phyloP scores from a whole-genome alignment of 2,113 vertebrate species.

The Eulemur rufifrons region DNA sequence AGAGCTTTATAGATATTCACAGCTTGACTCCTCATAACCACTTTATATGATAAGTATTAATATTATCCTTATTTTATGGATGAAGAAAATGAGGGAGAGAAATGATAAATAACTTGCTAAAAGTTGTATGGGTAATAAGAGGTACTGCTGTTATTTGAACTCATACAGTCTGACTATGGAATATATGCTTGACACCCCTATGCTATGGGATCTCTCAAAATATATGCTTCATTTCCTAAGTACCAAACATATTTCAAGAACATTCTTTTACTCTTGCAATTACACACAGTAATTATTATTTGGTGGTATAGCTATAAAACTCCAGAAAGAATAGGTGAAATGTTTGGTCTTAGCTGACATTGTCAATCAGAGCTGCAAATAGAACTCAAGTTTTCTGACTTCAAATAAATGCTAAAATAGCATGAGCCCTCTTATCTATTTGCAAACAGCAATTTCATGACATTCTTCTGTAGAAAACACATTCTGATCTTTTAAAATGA shows the following conservation, averaged over 20 bases:
- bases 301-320: not conserved
- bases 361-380: conserved; percentile 34
- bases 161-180: not conserved
- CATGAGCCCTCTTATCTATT: not conserved
- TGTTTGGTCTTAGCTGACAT: conserved; percentile 48
- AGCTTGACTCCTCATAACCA: not conserved
- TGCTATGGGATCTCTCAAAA: not conserved
- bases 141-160: not conserved
- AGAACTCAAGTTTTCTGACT: conserved; percentile 46
- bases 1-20: not conserved
- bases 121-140: not conserved
- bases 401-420: conserved; percentile 49
- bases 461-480: not conserved
- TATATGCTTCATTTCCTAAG: not conserved
- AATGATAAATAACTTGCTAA: not conserved
- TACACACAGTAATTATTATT: conserved; percentile 4
- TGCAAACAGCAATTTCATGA: conserved; percentile 16
- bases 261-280: not conserved
- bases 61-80: not conserved
- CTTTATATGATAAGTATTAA: not conserved
- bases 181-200: not conserved
- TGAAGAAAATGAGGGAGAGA: not conserved
- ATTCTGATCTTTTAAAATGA: conserved; percentile 39
- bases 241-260: not conserved
- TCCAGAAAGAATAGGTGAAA: conserved; percentile 10